Conservation (phyloP, 2,888 invertebrate species). For the Ceramica pisi region DNA sequence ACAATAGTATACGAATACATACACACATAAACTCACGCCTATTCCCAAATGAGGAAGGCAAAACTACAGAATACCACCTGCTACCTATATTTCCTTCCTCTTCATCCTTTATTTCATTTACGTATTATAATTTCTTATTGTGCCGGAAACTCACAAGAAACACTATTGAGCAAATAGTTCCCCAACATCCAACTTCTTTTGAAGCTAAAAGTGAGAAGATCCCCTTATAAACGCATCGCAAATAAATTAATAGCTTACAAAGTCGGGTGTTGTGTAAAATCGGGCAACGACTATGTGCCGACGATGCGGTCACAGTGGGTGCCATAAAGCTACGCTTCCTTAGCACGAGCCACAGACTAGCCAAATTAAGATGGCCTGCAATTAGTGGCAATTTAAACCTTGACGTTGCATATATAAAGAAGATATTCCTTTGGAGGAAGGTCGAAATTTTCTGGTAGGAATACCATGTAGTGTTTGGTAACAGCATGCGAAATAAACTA, state of each 20-base stretch:
- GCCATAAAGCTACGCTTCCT: constrained; percentile 86
- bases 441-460: constrained; percentile 67
- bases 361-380: constrained; percentile 74
- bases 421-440: constrained; percentile 60
- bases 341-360: constrained; percentile 75
- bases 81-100: not conserved
- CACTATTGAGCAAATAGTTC: not conserved
- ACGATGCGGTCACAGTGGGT: constrained; percentile 81
- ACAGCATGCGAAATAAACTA: constrained; percentile 86
- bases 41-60: not conserved
- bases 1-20: not conserved
- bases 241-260: constrained; percentile 64
- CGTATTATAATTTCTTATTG: not conserved
- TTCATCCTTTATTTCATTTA: not conserved
- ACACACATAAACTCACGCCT: not conserved
- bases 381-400: constrained; percentile 58
- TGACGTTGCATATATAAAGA: constrained; percentile 13
- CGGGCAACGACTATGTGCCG: constrained; percentile 74
- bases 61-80: not conserved
- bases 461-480: constrained; percentile 80
- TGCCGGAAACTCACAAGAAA: not conserved
- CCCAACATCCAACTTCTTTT: not conserved
- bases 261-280: constrained; percentile 75
- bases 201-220: constrained; percentile 16
- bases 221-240: constrained; percentile 48